Percentiles rank a stretch among this genome's conserved stretches.
These are phyloP conservation scores for Clupea harengus DNA, from an alignment of 2,113 vertebrate genomes.

Conservation along the genomic window DNA sequence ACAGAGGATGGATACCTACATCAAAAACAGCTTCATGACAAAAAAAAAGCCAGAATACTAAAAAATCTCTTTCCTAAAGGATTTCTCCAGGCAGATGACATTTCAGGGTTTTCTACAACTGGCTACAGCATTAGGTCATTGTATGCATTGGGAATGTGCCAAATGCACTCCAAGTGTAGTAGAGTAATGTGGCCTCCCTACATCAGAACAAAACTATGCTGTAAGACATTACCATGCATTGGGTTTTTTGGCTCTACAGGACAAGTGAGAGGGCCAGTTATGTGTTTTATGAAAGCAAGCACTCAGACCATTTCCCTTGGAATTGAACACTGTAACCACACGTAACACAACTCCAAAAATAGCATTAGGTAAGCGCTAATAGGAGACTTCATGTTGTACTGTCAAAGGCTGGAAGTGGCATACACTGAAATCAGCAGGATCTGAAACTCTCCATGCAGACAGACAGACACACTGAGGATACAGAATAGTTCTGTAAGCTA, in stretches of 20 bases:
- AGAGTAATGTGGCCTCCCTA: conserved; percentile 45
- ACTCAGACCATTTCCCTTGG: conserved; percentile 40
- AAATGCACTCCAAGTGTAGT: conserved; percentile 56
- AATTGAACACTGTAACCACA: neutral
- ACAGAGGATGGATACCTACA: neutral
- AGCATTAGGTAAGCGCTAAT: neutral
- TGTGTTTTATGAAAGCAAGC: conserved; percentile 43
- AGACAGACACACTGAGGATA: neutral
- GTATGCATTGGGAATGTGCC: conserved; percentile 49
- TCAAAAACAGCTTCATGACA: neutral
- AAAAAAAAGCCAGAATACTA: neutral
- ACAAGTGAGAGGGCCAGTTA: conserved; percentile 10
- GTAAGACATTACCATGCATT: conserved; percentile 51
- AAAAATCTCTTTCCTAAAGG: neutral
- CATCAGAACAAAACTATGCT: conserved; percentile 61
- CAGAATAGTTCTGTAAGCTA: neutral
- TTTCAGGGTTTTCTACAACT: neutral
- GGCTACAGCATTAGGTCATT: conserved; percentile 21
- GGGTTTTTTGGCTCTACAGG: neutral
- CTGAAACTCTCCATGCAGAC: neutral
- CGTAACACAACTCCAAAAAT: conserved; percentile 10
- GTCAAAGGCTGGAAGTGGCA: neutral
- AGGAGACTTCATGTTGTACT: neutral
- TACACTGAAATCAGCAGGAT: neutral
- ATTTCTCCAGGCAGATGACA: neutral